Conservation (phyloP, 2,888 invertebrate species). For the Xylophagus ater region DNA sequence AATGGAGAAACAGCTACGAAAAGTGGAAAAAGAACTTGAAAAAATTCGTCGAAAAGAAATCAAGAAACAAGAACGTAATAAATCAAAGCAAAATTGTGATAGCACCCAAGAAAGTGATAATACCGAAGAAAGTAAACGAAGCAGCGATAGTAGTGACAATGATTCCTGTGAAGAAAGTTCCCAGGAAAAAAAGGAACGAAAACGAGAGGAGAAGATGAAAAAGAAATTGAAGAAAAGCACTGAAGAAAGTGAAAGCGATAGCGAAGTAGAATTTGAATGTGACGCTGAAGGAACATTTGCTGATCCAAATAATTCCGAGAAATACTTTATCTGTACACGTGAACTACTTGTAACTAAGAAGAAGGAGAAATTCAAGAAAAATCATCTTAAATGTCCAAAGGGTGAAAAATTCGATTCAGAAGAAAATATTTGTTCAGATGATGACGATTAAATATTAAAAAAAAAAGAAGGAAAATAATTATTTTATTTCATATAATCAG, state of each 20-base stretch:
- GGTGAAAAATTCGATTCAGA: slow-evolving; percentile 13
- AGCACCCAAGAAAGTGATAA: not conserved
- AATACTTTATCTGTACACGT: slow-evolving; percentile 19
- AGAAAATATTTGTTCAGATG: slow-evolving; percentile 4
- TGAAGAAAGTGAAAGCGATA: not conserved
- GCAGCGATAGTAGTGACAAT: not conserved
- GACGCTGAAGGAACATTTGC: slow-evolving; percentile 17
- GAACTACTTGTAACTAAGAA: no score
- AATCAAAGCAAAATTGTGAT: not conserved
- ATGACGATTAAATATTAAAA: no score
- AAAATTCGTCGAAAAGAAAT: slow-evolving; percentile 1
- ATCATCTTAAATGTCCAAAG: slow-evolving; percentile 15
- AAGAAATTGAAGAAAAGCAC: not conserved
- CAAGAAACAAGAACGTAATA: not conserved
- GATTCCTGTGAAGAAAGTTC: no score
- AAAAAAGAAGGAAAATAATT: no score
- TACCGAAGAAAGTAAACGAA: not conserved
- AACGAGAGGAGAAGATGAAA: no score
- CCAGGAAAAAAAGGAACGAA: no score
- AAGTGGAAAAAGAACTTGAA: slow-evolving; percentile 2
- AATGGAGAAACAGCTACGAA: not conserved
- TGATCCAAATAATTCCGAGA: slow-evolving; percentile 16
- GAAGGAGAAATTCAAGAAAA: slow-evolving; percentile 8
- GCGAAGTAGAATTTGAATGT: slow-evolving; percentile 17
- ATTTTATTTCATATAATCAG: no score